phyloP scores from a whole-genome alignment of 2,113 vertebrate genomes.

The Aptenodytes forsteri region DNA sequence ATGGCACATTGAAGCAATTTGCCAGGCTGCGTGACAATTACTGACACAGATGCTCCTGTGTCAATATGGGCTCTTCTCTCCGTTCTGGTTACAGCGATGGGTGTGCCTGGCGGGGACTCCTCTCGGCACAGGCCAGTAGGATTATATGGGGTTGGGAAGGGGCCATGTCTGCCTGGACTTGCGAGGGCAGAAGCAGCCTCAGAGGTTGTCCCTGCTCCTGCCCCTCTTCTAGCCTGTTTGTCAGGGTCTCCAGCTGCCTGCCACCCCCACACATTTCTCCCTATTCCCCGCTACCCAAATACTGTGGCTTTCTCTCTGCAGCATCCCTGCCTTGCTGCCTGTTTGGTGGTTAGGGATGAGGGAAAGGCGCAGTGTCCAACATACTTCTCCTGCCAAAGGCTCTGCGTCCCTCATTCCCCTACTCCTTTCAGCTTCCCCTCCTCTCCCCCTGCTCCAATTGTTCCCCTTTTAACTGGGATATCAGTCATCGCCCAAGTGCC shows the following conservation, averaged over 20 bases:
- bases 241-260: background rate
- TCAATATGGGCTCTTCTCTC: constrained; percentile 67
- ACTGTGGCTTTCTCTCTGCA: background rate
- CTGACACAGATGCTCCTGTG: constrained; percentile 71
- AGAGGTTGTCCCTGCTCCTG: background rate
- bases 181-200: background rate
- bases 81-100: constrained; percentile 39
- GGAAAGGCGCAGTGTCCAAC: background rate
- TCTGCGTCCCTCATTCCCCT: background rate
- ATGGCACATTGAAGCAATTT: constrained; percentile 54
- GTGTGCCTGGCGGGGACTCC: constrained; percentile 60
- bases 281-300: background rate
- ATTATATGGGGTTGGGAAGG: constrained; percentile 53
- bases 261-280: background rate
- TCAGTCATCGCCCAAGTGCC: background rate
- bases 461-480: background rate
- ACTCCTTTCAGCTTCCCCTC: background rate
- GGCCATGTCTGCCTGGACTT: constrained; percentile 28
- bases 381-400: background rate
- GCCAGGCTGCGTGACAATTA: constrained; percentile 62
- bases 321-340: background rate
- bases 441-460: background rate
- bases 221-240: background rate
- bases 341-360: background rate
- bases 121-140: constrained; percentile 27